Evolutionary conservation across 2,113 vertebrate genomes (phyloP).

Genomic region (Nothobranchius furzeri): DNA sequence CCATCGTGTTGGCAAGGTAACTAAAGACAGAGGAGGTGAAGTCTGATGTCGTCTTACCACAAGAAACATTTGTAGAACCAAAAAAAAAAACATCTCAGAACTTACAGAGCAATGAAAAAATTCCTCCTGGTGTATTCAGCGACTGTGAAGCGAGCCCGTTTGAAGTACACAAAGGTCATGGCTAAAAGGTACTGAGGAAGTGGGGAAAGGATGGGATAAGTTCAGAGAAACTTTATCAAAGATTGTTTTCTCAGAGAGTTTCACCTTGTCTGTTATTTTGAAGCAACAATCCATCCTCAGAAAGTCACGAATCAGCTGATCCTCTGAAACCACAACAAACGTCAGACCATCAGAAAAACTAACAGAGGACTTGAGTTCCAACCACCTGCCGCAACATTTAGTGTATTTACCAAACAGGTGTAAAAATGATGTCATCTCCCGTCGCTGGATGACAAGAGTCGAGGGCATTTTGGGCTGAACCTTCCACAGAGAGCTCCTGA

Average conservation of each 20-base stretch:
- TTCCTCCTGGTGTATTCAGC: conserved; percentile 89
- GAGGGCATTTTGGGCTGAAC: conserved; percentile 68
- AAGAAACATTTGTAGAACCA: background rate
- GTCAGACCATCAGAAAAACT: no score
- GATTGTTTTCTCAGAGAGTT: background rate
- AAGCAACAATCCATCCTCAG: conserved; percentile 94
- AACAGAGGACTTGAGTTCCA: no score
- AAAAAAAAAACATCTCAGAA: conserved; percentile 31
- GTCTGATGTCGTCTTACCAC: background rate
- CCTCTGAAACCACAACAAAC: conserved; percentile 81
- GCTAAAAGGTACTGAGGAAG: conserved; percentile 91
- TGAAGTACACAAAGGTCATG: conserved; percentile 99
- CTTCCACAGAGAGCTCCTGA: conserved; percentile 70
- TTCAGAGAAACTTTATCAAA: background rate
- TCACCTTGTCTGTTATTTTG: conserved; percentile 94
- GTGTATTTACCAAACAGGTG: conserved; percentile 87
- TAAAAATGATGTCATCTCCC: conserved; percentile 94
- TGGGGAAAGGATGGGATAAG: conserved; percentile 6
- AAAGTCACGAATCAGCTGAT: conserved; percentile 92
- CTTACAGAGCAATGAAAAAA: conserved; percentile 97
- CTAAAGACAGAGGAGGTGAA: conserved; percentile 62
- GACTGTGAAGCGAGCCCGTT: conserved; percentile 88
- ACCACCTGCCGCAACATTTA: background rate
- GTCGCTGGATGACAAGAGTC: conserved; percentile 83
- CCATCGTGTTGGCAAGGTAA: conserved; percentile 96